Evolutionary conservation across 2,797 vertebrate species (phyloP), one percentile per base, ranked within the genome.

Genomic region (Lagocephalus sceleratus): DNA sequence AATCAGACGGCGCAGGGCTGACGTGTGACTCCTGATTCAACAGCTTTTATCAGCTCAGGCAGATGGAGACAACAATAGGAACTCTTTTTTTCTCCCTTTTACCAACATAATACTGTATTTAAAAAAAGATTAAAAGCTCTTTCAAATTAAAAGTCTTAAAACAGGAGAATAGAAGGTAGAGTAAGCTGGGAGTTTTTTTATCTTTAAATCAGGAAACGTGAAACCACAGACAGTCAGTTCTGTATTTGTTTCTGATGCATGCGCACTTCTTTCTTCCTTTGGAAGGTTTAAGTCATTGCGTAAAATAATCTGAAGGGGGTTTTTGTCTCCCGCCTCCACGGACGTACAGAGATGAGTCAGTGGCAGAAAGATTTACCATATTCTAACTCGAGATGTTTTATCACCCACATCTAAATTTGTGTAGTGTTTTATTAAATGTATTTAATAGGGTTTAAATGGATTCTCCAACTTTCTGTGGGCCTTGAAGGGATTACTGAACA

Each of bases 281-380:
- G 32, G 32, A 35, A 35, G 14, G 32, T 35, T 35, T 35, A 9
- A 29, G 32, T 35, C 32, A 35, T 11, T 35, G 32, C 12, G 3
- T 12, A 14, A 35, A 35, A 12, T 12, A 4, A 35, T 35, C 10
- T n/a, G 7, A 42, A 42, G 40, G 16, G 17, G 40, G n/a, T 42
- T 42, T n/a, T 17, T 16, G 16, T 42, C 17, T 42, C 19, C 17
- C 40, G 41, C 51, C 63, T 32, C 51, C 66, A 40, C 3, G 42
- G 11, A 61, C 10, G 41, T 43, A 19, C 42, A 44, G 42, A 41
- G 55, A 60, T 52, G 51, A 78, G 52, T 78, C 62, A 48, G 10
- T 17, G 20, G 50, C 25, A 43, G 41, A 43, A 43, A 44, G 5
- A 42, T 19, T 19, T 12, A 6, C 12, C 3, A 12, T 12, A 12